Conservation (phyloP, 2,888 invertebrate genomes). For the Acrobeloides nanus region DNA sequence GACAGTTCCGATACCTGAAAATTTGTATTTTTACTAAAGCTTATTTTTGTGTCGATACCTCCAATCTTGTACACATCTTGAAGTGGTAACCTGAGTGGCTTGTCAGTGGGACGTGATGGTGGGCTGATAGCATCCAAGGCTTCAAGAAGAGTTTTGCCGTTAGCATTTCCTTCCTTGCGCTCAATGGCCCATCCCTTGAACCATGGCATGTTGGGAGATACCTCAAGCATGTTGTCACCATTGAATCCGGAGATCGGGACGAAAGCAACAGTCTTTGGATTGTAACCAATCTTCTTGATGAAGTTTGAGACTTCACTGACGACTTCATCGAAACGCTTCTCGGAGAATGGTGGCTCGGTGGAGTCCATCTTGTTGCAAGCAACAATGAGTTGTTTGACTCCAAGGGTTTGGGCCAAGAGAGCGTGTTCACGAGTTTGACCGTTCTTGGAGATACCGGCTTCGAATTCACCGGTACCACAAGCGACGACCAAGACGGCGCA, state of each 20-base stretch:
- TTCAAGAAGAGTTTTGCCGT: conserved; percentile 90
- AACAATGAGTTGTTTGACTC: conserved; percentile 96
- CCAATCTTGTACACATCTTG: conserved; percentile 99
- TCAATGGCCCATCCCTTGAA: conserved; percentile 88
- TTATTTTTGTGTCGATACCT: conserved; percentile 72
- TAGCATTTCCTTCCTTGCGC: conserved; percentile 85
- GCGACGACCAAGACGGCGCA: conserved; percentile 97
- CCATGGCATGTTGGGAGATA: conserved; percentile 83
- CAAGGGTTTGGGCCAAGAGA: conserved; percentile 76
- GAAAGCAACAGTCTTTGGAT: conserved; percentile 90
- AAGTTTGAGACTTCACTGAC: conserved; percentile 87
- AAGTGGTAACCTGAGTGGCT: conserved; percentile 92
- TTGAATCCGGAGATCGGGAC: conserved; percentile 99
- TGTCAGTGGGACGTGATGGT: conserved; percentile 88
- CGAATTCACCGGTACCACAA: conserved; percentile 98
- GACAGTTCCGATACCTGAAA: conserved; percentile 83
- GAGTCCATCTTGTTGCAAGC: conserved; percentile 99
- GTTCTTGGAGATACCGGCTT: conserved; percentile 97
- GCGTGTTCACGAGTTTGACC: conserved; percentile 99
- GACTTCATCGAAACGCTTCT: conserved; percentile 89
- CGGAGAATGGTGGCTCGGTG: conserved; percentile 94
- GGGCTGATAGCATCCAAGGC: conserved; percentile 93
- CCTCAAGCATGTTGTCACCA: conserved; percentile 99
- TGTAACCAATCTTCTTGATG: conserved; percentile 99
- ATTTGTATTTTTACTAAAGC: not conserved